Evolutionary conservation across 2,113 vertebrate species (phyloP), one percentile per base, ranked within the genome.

Genomic region (Nycticryphes semicollaris): DNA sequence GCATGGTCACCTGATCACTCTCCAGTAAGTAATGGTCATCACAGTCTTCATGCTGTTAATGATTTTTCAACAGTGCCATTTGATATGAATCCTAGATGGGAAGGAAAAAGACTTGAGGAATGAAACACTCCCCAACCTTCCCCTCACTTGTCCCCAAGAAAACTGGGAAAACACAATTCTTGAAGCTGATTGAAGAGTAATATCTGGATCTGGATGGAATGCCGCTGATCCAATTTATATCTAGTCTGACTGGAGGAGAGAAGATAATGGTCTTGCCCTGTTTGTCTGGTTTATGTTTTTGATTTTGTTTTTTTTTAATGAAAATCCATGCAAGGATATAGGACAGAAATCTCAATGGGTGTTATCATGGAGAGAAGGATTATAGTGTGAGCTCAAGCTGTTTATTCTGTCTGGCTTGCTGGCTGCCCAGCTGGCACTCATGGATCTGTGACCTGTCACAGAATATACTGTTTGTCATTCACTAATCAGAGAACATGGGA

Each of bases 1-100:
- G 99, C 99, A 16, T 99, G 99, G 99, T 99, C 99, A 76, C 99
- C 99, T 23, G 99, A 99, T 96, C 92, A 97, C 89, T 99, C 99
- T 92, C 95, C 98, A 94, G 99, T 99, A 98, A 98, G 99, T 98
- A 96, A 57, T 12, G 57, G 66, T 90, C 45, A 67, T 79, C 39
- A 54, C 22, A 82, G 6, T 8, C 31, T 81, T 84, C 14, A 8
- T 21, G 18, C 35, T 69, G 5, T 33, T 78, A 47, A 37, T 48
- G 39, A 30, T 57, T 94, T 86, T 95, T 75, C 57, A 91, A 13
- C 24, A 41, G 25, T 66, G 28, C 20, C 31, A 16, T 91, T 92
- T 9, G 16, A 21, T 89, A 33, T 68, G 87, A 79, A 69, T 87
- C 45, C 1, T 31, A 91, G 77, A 28, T 70, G 41, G 8, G 54